Percentiles rank a stretch among this genome's conserved stretches.
These are phyloP conservation scores for Ramphastos sulfuratus DNA, from an alignment of 2,113 vertebrate species.

Conservation along the genomic window DNA sequence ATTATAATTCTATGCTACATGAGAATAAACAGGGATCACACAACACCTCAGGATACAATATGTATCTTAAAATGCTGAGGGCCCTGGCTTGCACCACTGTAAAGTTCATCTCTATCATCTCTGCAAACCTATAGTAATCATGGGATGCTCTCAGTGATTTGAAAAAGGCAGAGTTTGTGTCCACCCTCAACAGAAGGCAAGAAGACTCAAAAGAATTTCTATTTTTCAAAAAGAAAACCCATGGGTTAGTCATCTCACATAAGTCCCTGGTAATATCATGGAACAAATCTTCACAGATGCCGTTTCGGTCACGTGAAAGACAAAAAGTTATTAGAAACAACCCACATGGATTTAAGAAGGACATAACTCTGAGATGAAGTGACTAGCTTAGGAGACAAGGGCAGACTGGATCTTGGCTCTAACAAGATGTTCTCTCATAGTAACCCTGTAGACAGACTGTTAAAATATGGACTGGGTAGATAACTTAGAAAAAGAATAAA, in stretches of 20 bases:
- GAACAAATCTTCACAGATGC: not conserved
- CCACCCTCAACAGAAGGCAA: not conserved
- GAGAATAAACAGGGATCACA: not conserved
- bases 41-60: not conserved
- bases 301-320: not conserved
- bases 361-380: not conserved
- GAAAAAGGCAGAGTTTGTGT: not conserved
- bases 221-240: not conserved
- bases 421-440: not conserved
- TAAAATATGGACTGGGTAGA: not conserved
- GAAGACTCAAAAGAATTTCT: not conserved
- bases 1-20: not conserved
- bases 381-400: not conserved
- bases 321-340: not conserved
- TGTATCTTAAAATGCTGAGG: not conserved
- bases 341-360: accelerated
- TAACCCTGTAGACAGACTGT: not conserved
- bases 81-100: not conserved
- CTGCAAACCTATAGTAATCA: not conserved
- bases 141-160: not conserved
- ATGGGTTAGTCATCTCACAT: not conserved
- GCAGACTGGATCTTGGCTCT: not conserved
- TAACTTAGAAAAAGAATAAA: not conserved
- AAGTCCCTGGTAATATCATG: not conserved
- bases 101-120: not conserved